Evolutionary conservation across 2,888 invertebrate genomes (phyloP).

Genomic region (Celastrina argiolus): DNA sequence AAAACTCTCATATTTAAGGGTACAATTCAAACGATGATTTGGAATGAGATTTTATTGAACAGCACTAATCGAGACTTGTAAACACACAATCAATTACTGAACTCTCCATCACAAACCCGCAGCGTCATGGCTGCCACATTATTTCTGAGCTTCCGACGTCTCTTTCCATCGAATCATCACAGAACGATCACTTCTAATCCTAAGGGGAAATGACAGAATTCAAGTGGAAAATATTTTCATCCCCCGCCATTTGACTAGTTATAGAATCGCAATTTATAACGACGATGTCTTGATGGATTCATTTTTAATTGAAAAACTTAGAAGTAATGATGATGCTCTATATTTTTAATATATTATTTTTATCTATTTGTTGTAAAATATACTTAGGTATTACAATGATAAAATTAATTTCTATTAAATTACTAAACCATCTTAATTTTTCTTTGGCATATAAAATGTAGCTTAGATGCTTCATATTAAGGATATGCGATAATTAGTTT

Average conservation of each 20-base stretch:
- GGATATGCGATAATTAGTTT: no score
- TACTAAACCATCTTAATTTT: no score
- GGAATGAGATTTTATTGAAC: conserved; percentile 14
- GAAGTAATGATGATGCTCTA: not conserved
- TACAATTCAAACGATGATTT: not conserved
- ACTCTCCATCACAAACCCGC: conserved; percentile 48
- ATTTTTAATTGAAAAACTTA: not conserved
- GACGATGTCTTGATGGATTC: conserved; percentile 5
- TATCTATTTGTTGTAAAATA: no score
- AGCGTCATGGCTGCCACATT: conserved; percentile 53
- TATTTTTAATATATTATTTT: not conserved
- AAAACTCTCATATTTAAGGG: not conserved
- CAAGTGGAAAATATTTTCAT: conserved; percentile 39
- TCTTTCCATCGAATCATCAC: conserved; percentile 38
- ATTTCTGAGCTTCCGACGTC: conserved; percentile 51
- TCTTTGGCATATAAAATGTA: no score
- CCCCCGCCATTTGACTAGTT: conserved; percentile 24
- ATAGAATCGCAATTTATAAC: conserved; percentile 18
- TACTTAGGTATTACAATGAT: no score
- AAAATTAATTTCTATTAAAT: no score
- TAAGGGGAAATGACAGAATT: conserved; percentile 39
- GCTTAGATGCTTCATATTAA: no score
- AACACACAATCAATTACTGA: conserved; percentile 56
- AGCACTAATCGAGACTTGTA: conserved; percentile 34
- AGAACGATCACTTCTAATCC: conserved; percentile 31